phyloP scores from a whole-genome alignment of 1,140 invertebrate species.

The Conus ventricosus region DNA sequence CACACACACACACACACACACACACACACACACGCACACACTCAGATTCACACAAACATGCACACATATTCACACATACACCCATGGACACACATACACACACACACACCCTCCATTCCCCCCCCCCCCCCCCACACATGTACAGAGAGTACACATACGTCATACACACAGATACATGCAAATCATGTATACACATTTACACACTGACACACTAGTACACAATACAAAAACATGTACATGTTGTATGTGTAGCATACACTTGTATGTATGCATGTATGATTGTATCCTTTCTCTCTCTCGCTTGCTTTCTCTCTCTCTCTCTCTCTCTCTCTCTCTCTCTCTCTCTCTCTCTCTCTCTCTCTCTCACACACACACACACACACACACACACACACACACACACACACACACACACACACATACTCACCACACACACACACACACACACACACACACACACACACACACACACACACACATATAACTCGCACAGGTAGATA shows the following conservation, averaged over 20 bases:
- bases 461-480: constrained; percentile 7
- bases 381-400: constrained; percentile 16
- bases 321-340: no score
- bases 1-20: not conserved
- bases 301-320: no score
- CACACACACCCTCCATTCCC: not conserved
- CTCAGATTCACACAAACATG: not conserved
- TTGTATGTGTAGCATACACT: no score
- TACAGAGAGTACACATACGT: no score
- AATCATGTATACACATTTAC: not conserved
- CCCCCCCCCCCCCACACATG: not conserved
- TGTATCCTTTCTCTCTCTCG: no score
- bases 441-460: not conserved
- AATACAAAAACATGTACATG: not conserved
- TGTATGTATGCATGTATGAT: not conserved
- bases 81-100: not conserved
- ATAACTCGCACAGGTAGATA: not conserved
- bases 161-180: not conserved
- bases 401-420: constrained; percentile 21
- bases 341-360: no score
- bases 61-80: not conserved
- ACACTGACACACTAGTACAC: constrained; percentile 3
- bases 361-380: constrained; percentile 8
- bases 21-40: constrained; percentile 4
- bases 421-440: no score